Conservation (phyloP, 2,888 invertebrate genomes). For the Tetragnatha montana region DNA sequence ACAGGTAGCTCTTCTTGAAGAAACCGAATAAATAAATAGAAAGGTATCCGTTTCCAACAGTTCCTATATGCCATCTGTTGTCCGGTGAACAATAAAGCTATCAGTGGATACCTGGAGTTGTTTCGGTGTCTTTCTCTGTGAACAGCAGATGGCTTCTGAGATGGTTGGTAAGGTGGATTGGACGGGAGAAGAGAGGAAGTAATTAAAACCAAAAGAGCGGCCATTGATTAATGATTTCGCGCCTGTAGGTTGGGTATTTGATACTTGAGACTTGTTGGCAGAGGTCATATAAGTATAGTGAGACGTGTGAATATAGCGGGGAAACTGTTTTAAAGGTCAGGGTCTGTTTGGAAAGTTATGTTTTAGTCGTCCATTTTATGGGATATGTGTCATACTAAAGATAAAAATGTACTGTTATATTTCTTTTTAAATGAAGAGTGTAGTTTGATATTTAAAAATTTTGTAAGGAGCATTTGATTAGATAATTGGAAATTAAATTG, state of each 20-base stretch:
- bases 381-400: too few relatives aligned
- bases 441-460: too few relatives aligned
- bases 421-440: too few relatives aligned
- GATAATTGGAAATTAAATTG: too few relatives aligned
- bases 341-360: not conserved
- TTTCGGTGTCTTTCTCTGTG: not conserved
- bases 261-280: not conserved
- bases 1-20: constrained; percentile 22
- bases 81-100: not conserved
- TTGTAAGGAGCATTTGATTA: too few relatives aligned
- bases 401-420: too few relatives aligned
- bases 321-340: constrained; percentile 19
- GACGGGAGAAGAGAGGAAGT: constrained; percentile 26
- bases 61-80: constrained; percentile 38
- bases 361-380: too few relatives aligned
- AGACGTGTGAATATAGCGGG: not conserved
- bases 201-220: constrained; percentile 33
- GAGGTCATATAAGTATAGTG: not conserved
- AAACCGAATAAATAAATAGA: constrained; percentile 21
- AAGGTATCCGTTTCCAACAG: constrained; percentile 33
- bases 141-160: constrained; percentile 38
- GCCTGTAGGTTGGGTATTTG: constrained; percentile 21
- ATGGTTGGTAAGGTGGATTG: constrained; percentile 38
- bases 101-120: not conserved
- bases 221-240: constrained; percentile 61